phyloP scores from a whole-genome alignment of 2,888 invertebrate species.

The Trachelus troglodyta region DNA sequence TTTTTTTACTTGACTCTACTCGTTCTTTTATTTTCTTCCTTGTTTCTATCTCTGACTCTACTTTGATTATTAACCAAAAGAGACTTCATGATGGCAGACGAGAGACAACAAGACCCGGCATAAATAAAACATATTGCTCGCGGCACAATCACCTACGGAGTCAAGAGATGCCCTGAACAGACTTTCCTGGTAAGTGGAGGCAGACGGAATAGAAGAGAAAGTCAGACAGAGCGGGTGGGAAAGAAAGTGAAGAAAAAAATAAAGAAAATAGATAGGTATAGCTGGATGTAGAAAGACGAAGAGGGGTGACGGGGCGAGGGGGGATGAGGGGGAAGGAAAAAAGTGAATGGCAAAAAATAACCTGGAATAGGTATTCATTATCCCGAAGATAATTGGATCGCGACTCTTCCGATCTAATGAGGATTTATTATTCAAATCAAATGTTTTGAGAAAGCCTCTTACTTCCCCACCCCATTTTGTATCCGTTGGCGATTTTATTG shows the following conservation, averaged over 20 bases:
- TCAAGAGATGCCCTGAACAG: slow-evolving; percentile 9
- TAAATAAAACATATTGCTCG: slow-evolving; percentile 50
- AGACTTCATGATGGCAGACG: slow-evolving; percentile 19
- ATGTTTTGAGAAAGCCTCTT: slow-evolving; percentile 46
- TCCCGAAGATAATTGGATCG: slow-evolving; percentile 55
- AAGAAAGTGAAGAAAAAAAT: slow-evolving; percentile 5
- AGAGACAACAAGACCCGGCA: slow-evolving; percentile 31
- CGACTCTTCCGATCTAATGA: slow-evolving; percentile 48
- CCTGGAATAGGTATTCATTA: slow-evolving; percentile 52
- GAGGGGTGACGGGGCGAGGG: not conserved
- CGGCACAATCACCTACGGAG: slow-evolving; percentile 37
- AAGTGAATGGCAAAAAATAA: slow-evolving; percentile 29
- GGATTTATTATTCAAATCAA: slow-evolving; percentile 56
- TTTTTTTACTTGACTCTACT: not conserved
- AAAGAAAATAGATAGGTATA: not conserved
- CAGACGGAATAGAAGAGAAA: slow-evolving; percentile 18
- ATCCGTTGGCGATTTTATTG: not conserved
- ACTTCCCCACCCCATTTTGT: slow-evolving; percentile 18
- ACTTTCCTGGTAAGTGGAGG: slow-evolving; percentile 6
- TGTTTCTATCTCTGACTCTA: slow-evolving; percentile 4
- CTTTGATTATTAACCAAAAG: slow-evolving; percentile 38
- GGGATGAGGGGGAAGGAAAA: slow-evolving; percentile 13
- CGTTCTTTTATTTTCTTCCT: slow-evolving; percentile 8
- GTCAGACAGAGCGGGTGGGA: slow-evolving; percentile 2
- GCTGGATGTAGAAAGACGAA: slow-evolving; percentile 11